These are phyloP conservation scores for Myotis lucifugus DNA, from an alignment of 2,113 vertebrate species.

Conservation along the genomic window DNA sequence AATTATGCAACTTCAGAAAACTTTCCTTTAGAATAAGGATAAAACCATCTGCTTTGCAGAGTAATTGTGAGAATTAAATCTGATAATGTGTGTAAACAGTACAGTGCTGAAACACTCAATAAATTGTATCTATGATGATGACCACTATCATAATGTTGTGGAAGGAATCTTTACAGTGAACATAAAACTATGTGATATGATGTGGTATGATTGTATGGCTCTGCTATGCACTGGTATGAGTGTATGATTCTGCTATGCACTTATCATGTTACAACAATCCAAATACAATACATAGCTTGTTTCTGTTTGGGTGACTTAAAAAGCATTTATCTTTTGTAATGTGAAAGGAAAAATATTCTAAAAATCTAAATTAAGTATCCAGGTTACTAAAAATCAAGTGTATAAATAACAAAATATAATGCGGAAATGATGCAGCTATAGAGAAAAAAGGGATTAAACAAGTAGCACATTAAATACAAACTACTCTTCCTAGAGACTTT, in stretches of 20 bases:
- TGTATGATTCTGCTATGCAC: background rate
- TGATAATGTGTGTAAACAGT: background rate
- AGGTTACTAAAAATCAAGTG: constrained; percentile 19
- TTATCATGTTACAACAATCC: background rate
- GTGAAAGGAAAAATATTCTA: constrained; percentile 31
- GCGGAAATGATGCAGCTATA: background rate
- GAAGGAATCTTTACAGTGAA: background rate
- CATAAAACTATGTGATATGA: background rate
- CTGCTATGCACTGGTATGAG: background rate
- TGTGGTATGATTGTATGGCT: background rate
- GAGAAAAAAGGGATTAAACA: background rate
- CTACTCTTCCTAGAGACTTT: background rate
- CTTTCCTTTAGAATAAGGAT: constrained; percentile 19
- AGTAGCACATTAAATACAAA: background rate
- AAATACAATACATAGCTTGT: background rate
- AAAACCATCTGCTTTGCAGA: constrained; percentile 5
- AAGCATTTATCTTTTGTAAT: background rate
- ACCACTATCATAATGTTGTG: background rate
- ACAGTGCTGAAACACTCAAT: background rate
- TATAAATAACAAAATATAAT: background rate
- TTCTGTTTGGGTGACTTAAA: background rate
- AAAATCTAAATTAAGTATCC: constrained; percentile 32
- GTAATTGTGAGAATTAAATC: constrained; percentile 8
- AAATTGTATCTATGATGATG: background rate
- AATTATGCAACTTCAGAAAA: constrained; percentile 32